phyloP scores from a whole-genome alignment of 2,113 vertebrate genomes.

The Sciurus niger region DNA sequence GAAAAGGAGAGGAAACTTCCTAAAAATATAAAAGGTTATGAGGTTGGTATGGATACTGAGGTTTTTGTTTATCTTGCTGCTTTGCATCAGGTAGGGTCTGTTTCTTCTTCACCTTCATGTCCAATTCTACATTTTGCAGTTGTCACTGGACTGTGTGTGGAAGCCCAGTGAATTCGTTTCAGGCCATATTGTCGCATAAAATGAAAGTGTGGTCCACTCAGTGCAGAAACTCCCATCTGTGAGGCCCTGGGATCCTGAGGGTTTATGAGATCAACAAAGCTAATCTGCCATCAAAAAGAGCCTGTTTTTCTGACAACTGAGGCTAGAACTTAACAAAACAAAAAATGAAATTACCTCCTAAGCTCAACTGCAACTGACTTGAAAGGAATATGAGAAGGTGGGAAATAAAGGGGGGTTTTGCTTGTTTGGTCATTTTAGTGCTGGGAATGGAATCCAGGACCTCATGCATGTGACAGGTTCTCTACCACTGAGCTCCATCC shows the following conservation, averaged over 20 bases:
- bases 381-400: neutral
- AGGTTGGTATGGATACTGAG: rapidly evolving
- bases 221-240: neutral
- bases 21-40: neutral
- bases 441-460: neutral
- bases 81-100: neutral
- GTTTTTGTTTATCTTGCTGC: neutral
- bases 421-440: neutral
- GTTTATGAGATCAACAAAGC: neutral
- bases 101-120: neutral
- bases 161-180: neutral
- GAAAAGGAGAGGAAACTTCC: neutral
- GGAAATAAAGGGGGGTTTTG: neutral
- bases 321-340: neutral
- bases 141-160: neutral
- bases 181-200: neutral
- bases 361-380: neutral
- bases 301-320: neutral
- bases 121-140: neutral
- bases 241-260: neutral
- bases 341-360: neutral
- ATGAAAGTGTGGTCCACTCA: neutral
- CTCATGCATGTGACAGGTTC: neutral
- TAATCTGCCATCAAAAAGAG: neutral
- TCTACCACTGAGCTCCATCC: neutral